These are phyloP conservation scores for Platerodrilus igneus DNA, from an alignment of 2,888 invertebrate genomes.

Conservation along the genomic window DNA sequence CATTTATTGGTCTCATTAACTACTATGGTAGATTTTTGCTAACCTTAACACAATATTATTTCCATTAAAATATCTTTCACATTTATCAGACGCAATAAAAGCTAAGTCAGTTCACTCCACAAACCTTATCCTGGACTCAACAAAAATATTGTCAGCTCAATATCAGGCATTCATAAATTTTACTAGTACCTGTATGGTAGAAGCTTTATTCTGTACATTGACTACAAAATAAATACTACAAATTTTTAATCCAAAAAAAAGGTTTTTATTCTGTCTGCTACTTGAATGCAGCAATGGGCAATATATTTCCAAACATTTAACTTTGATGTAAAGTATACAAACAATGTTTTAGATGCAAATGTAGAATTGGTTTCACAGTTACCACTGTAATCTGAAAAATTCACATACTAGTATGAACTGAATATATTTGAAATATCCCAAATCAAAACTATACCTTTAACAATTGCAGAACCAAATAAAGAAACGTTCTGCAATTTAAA, in stretches of 20 bases:
- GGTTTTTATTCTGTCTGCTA: background rate
- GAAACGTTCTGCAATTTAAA: no score
- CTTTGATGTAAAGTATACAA: constrained; percentile 6
- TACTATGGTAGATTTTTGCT: constrained; percentile 6
- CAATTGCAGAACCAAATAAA: background rate
- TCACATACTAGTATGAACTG: background rate
- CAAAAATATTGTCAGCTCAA: constrained; percentile 1
- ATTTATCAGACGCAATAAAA: constrained; percentile 13
- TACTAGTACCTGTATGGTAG: constrained; percentile 22
- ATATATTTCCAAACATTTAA: constrained; percentile 5
- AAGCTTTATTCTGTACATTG: constrained; percentile 11
- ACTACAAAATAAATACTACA: constrained; percentile 5
- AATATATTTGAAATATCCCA: constrained; percentile 2
- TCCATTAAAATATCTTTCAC: constrained; percentile 7
- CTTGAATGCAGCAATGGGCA: constrained; percentile 5
- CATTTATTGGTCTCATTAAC: constrained; percentile 3
- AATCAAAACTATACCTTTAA: constrained; percentile 1
- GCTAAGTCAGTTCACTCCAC: constrained; percentile 1
- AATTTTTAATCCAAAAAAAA: constrained; percentile 3
- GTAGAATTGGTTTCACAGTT: constrained; percentile 5
- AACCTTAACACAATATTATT: constrained; percentile 1
- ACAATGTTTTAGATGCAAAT: constrained; percentile 1
- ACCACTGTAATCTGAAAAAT: background rate
- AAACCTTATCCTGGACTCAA: no score
- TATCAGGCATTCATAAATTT: constrained; percentile 22